phyloP scores from a whole-genome alignment of 2,797 vertebrate genomes.

The Microctenopoma lineatum region DNA sequence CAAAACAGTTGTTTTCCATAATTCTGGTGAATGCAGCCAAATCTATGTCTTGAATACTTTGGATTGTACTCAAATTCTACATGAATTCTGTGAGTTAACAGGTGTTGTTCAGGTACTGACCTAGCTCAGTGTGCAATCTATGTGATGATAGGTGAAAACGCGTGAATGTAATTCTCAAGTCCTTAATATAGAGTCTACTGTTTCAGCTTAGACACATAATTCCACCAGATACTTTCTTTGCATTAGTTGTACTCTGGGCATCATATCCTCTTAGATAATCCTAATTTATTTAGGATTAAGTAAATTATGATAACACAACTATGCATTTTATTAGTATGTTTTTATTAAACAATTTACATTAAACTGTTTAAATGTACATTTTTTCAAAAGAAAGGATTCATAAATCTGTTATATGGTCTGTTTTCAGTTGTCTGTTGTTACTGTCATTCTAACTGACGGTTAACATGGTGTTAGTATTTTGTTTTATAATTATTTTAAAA shows the following conservation, averaged over 20 bases:
- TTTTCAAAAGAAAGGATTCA: not conserved
- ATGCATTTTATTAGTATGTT: not conserved
- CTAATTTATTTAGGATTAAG: too few species aligned
- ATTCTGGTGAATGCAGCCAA: not conserved
- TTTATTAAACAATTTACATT: not conserved
- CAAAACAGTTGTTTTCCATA: not conserved
- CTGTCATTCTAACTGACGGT: not conserved
- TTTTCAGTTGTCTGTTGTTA: not conserved
- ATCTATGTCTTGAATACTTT: not conserved
- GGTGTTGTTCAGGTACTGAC: slow-evolving; percentile 3
- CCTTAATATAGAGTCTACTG: slow-evolving; percentile 20
- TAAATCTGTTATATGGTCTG: not conserved
- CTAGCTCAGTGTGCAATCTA: not conserved
- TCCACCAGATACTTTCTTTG: too few species aligned
- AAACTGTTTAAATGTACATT: not conserved
- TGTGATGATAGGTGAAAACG: slow-evolving; percentile 35
- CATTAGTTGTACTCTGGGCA: not conserved
- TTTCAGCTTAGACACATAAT: slow-evolving; percentile 23
- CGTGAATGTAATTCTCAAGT: slow-evolving; percentile 46
- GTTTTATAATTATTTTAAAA: not conserved
- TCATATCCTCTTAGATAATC: not conserved
- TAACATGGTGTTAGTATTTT: not conserved
- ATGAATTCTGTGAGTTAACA: not conserved
- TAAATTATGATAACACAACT: too few species aligned
- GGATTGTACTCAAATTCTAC: not conserved